phyloP scores from a whole-genome alignment of 2,113 vertebrate species.

The Eclectus roratus region DNA sequence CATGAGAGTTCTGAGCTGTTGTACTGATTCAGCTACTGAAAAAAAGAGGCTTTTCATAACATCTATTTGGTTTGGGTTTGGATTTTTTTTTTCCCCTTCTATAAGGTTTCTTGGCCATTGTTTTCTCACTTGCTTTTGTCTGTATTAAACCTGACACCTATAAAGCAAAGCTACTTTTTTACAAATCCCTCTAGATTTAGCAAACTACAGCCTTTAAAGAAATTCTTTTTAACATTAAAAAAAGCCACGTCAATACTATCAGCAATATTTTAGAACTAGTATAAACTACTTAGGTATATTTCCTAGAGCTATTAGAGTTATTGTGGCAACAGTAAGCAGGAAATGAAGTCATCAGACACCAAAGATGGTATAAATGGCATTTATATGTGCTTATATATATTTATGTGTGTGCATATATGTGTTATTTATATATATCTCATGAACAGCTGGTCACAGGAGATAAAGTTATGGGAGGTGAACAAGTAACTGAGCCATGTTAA shows the following conservation, averaged over 20 bases:
- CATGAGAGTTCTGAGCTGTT: background rate
- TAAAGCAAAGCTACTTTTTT: background rate
- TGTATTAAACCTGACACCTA: background rate
- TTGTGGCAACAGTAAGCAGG: background rate
- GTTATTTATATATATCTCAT: background rate
- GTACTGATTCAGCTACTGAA: background rate
- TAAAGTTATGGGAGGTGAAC: background rate
- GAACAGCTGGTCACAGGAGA: background rate
- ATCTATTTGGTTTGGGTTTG: background rate
- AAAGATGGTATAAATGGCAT: background rate
- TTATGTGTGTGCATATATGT: background rate
- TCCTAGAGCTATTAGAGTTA: background rate
- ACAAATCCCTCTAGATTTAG: background rate
- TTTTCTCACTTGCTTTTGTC: slow-evolving; percentile 9
- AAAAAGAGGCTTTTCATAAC: background rate
- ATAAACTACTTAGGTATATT: background rate
- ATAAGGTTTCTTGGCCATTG: background rate
- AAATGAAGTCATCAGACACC: background rate
- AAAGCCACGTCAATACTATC: background rate
- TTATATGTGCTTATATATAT: background rate
- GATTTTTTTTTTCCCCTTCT: background rate
- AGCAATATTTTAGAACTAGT: background rate
- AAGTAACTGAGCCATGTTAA: background rate
- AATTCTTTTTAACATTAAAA: background rate
- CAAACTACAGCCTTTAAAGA: slow-evolving; percentile 17